Percentiles rank a stretch among this genome's conserved stretches.
These are phyloP conservation scores for Clarias batrachus DNA, from an alignment of 2,113 vertebrate species.

Conservation along the genomic window DNA sequence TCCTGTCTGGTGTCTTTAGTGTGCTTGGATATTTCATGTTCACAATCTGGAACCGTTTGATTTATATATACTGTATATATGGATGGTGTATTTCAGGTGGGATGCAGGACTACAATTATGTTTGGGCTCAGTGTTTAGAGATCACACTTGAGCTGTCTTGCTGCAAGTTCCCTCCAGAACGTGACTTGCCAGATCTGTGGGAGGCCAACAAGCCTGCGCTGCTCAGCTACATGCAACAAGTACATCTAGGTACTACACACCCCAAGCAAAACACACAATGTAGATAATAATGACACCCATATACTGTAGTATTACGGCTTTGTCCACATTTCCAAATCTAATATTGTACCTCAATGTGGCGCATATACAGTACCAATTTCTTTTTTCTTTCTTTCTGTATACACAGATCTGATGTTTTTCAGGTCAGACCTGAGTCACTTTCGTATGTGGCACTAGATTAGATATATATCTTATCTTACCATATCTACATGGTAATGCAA, in stretches of 20 bases:
- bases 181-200: conserved; percentile 80
- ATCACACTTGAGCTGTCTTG: conserved; percentile 91
- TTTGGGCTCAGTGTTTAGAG: conserved; percentile 92
- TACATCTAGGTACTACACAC: conserved; percentile 84
- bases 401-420: no score
- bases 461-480: no score
- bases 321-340: no score
- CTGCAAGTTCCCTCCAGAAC: conserved; percentile 85
- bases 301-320: background rate
- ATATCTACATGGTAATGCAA: no score
- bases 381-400: no score
- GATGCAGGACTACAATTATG: conserved; percentile 98
- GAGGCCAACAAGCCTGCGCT: conserved; percentile 80
- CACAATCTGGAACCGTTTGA: background rate
- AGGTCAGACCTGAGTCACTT: no score
- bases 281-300: background rate
- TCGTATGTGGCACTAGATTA: no score
- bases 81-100: conserved; percentile 75
- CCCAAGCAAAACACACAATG: background rate
- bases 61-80: background rate
- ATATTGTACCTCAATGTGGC: no score
- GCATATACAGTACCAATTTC: no score
- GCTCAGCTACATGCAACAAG: conserved; percentile 85
- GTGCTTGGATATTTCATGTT: background rate
- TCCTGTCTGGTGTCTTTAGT: background rate